phyloP scores from a whole-genome alignment of 1,140 invertebrate genomes.

The Dendrolimus punctatus region DNA sequence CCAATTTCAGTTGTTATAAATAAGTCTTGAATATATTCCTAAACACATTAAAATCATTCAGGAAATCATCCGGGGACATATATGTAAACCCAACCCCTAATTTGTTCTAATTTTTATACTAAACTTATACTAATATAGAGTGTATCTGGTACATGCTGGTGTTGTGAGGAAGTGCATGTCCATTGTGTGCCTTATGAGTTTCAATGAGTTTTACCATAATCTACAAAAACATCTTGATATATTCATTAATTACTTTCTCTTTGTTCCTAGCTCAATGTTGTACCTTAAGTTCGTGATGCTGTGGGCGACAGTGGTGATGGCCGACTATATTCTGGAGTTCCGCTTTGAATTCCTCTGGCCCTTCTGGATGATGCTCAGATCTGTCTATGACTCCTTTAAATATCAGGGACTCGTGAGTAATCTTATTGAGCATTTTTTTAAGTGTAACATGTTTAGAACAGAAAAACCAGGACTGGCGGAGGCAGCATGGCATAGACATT shows the following conservation, averaged over 20 bases:
- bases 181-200: too few species aligned
- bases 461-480: too few species aligned
- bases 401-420: constrained; percentile 97
- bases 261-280: constrained; percentile 87
- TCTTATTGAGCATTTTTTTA: constrained; percentile 3
- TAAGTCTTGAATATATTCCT: too few species aligned
- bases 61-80: too few species aligned
- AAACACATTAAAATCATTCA: too few species aligned
- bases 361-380: constrained; percentile 96
- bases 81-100: too few species aligned
- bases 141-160: too few species aligned
- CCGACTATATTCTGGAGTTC: constrained; percentile 98
- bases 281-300: constrained; percentile 97
- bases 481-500: too few species aligned
- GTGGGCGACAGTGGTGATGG: constrained; percentile 95
- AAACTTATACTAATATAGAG: too few species aligned
- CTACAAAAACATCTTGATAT: neutral
- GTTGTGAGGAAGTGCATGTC: too few species aligned
- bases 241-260: neutral
- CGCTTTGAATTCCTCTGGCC: constrained; percentile 99
- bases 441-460: neutral
- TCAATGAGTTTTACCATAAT: neutral
- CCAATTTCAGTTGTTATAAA: too few species aligned
- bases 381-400: constrained; percentile 98
- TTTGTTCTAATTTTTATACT: too few species aligned